Conservation (phyloP, 2,888 invertebrate species). For the Neelides folsomi region DNA sequence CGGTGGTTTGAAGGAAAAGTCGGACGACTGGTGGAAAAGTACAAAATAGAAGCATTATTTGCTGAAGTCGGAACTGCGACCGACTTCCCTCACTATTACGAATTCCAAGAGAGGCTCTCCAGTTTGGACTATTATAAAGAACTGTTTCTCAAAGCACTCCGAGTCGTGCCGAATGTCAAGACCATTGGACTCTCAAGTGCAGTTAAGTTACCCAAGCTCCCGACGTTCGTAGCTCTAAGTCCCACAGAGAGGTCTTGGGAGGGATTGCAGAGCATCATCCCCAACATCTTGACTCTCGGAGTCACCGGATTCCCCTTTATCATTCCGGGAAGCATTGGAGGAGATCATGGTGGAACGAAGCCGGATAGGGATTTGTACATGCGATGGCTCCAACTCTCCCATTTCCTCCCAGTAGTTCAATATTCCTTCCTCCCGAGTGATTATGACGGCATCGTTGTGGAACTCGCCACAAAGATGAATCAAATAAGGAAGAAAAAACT, state of each 20-base stretch:
- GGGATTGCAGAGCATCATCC: constrained; percentile 65
- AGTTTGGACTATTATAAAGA: constrained; percentile 75
- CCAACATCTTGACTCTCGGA: constrained; percentile 74
- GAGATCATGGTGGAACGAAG: constrained; percentile 47
- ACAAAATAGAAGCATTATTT: constrained; percentile 72
- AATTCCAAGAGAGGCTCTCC: constrained; percentile 49
- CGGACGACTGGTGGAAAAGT: constrained; percentile 53
- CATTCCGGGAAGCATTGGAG: constrained; percentile 87
- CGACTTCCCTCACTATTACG: constrained; percentile 74
- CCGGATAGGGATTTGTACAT: constrained; percentile 72
- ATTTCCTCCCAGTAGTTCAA: constrained; percentile 81
- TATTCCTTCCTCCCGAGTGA: constrained; percentile 80
- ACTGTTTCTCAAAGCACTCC: constrained; percentile 49
- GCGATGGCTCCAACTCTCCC: constrained; percentile 79
- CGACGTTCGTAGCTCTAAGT: constrained; percentile 72
- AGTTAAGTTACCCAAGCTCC: constrained; percentile 63
- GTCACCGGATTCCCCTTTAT: constrained; percentile 85
- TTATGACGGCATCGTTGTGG: constrained; percentile 63
- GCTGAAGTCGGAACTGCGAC: constrained; percentile 68
- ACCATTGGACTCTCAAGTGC: constrained; percentile 70
- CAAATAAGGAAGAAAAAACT: constrained; percentile 48
- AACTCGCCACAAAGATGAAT: constrained; percentile 62
- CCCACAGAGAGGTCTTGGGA: constrained; percentile 80
- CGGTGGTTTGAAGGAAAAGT: constrained; percentile 68
- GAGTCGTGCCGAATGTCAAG: constrained; percentile 45